Conservation (phyloP, 2,113 vertebrate genomes). For the Grammomys dolichurus region DNA sequence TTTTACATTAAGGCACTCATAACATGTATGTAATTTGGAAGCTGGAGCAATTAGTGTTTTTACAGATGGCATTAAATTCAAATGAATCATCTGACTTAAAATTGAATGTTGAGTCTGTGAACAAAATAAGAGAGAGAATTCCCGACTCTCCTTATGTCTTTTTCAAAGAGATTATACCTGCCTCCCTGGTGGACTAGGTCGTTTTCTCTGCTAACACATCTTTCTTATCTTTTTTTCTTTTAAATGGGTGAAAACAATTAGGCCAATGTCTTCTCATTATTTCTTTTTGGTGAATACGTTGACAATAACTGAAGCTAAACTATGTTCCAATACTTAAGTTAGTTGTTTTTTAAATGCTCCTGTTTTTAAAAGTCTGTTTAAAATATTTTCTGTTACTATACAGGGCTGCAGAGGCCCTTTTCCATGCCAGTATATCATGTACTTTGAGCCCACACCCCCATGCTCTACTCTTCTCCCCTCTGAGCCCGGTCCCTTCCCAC, state of each 20-base stretch:
- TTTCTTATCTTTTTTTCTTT: background rate
- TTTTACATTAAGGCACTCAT: conserved; percentile 52
- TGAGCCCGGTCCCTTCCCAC: background rate
- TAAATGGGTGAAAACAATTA: conserved; percentile 2
- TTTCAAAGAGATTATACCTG: conserved; percentile 14
- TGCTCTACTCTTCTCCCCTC: background rate
- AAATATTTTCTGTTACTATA: background rate
- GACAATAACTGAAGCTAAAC: background rate
- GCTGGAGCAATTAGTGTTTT: conserved; percentile 53
- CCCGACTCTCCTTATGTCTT: background rate
- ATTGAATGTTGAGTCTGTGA: conserved; percentile 6
- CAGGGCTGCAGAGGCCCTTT: background rate
- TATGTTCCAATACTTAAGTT: background rate
- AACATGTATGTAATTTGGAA: conserved; percentile 52
- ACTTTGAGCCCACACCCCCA: background rate
- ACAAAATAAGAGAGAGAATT: conserved; percentile 27
- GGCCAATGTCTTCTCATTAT: background rate
- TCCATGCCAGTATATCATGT: background rate
- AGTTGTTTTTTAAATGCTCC: background rate
- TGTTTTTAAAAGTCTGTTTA: background rate
- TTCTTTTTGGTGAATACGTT: background rate
- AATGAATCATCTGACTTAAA: conserved; percentile 47
- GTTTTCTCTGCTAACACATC: background rate
- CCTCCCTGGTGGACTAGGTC: background rate
- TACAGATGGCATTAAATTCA: conserved; percentile 48